These are phyloP conservation scores for Stegodyphus mimosarum DNA, from an alignment of 1,140 invertebrate genomes.

Conservation along the genomic window DNA sequence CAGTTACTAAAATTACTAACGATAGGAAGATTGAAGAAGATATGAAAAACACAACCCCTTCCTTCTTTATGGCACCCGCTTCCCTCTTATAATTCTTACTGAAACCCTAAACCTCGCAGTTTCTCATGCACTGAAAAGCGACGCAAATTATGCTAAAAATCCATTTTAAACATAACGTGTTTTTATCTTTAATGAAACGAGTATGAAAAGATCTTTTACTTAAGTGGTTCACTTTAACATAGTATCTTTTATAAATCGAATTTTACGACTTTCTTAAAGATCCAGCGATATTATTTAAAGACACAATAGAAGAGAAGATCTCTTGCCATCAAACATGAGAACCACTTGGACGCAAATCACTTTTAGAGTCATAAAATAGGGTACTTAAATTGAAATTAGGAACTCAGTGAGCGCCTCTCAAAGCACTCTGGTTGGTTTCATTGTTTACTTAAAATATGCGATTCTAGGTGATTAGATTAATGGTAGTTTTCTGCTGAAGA, in stretches of 20 bases:
- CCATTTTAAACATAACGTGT: not conserved
- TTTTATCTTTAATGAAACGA: constrained; percentile 6
- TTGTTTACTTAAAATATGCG: constrained; percentile 20
- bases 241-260: constrained; percentile 20
- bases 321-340: constrained; percentile 16
- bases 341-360: constrained; percentile 26
- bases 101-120: no score
- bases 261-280: constrained; percentile 42
- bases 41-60: no score
- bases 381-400: constrained; percentile 46
- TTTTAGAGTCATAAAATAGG: constrained; percentile 44
- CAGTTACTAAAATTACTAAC: no score
- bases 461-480: constrained; percentile 32
- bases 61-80: no score
- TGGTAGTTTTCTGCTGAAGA: not conserved
- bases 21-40: no score
- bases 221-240: constrained; percentile 11
- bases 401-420: not conserved
- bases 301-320: constrained; percentile 18
- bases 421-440: not conserved
- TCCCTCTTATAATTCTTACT: no score
- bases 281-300: constrained; percentile 33
- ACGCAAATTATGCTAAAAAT: not conserved
- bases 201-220: not conserved
- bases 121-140: not conserved